Percentiles rank a stretch among this genome's conserved stretches.
Evolutionary conservation across 2,888 invertebrate species (phyloP).

Genomic region (Netelia fuscicornis): DNA sequence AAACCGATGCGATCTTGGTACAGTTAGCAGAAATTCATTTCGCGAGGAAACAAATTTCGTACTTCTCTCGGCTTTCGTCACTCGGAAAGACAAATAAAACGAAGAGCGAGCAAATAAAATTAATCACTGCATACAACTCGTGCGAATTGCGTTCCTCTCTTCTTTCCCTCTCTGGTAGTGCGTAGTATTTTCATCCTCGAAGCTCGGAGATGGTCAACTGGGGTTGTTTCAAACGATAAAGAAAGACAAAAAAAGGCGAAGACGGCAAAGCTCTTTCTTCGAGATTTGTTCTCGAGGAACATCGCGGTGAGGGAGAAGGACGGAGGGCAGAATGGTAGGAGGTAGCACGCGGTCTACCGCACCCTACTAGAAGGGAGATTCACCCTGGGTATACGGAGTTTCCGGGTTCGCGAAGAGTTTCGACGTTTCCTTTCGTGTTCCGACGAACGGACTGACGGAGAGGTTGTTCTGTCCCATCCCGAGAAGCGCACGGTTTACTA

Average conservation of each 20-base stretch:
- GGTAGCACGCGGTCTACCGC: slow-evolving; percentile 43
- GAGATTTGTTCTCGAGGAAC: slow-evolving; percentile 55
- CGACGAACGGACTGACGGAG: slow-evolving; percentile 44
- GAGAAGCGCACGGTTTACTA: slow-evolving; percentile 55
- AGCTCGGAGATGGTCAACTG: slow-evolving; percentile 9
- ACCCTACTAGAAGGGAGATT: slow-evolving; percentile 44
- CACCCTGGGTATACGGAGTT: slow-evolving; percentile 44
- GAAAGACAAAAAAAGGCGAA: slow-evolving; percentile 28
- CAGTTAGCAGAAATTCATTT: slow-evolving; percentile 59
- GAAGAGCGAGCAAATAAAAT: not conserved
- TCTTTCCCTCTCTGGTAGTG: not conserved
- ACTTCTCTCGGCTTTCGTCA: slow-evolving; percentile 32
- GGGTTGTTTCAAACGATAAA: slow-evolving; percentile 2
- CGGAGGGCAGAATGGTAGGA: slow-evolving; percentile 22
- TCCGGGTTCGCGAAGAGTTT: slow-evolving; percentile 60
- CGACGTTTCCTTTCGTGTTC: slow-evolving; percentile 65
- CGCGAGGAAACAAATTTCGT: slow-evolving; percentile 60
- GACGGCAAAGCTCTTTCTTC: slow-evolving; percentile 53
- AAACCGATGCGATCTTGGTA: slow-evolving; percentile 55
- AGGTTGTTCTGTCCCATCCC: slow-evolving; percentile 8
- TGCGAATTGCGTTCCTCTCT: not conserved
- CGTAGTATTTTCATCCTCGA: slow-evolving; percentile 21
- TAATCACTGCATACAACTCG: not conserved
- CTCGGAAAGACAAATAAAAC: slow-evolving; percentile 43
- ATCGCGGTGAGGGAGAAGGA: slow-evolving; percentile 30